phyloP scores from a whole-genome alignment of 2,113 vertebrate genomes.

The Chaenocephalus aceratus region DNA sequence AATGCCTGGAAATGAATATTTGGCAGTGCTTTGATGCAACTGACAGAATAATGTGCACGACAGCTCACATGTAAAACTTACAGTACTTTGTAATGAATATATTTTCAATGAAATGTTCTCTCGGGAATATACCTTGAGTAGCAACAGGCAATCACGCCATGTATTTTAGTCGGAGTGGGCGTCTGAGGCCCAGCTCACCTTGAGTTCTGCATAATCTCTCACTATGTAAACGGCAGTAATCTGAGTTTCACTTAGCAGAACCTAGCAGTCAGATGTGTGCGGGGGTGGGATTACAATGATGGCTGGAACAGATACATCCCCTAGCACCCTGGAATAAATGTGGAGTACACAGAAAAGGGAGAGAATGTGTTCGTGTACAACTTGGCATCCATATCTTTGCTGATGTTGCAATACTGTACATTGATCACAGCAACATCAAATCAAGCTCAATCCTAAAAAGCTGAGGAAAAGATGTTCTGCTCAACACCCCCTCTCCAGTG shows the following conservation, averaged over 20 bases:
- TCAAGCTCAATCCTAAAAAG: constrained; percentile 6
- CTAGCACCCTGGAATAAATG: constrained; percentile 4
- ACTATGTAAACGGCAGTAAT: constrained; percentile 50
- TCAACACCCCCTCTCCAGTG: constrained; percentile 26
- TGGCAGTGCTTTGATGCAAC: neutral
- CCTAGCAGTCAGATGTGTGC: constrained; percentile 55
- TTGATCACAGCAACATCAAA: constrained; percentile 20
- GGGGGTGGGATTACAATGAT: constrained; percentile 69
- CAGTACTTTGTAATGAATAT: neutral
- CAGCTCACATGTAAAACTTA: neutral
- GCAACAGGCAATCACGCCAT: neutral
- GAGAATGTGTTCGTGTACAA: neutral
- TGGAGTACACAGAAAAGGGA: neutral
- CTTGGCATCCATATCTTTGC: constrained; percentile 10
- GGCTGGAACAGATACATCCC: constrained; percentile 65
- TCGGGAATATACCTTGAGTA: neutral
- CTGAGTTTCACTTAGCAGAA: constrained; percentile 67
- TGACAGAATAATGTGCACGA: neutral
- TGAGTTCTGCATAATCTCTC: constrained; percentile 13
- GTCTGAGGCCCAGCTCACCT: neutral
- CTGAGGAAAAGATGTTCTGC: constrained; percentile 34
- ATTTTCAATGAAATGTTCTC: neutral
- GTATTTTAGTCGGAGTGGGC: constrained; percentile 37
- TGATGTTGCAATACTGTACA: constrained; percentile 4
- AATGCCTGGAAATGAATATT: neutral